Percentiles rank a stretch among this genome's conserved stretches.
Conservation (phyloP, 2,113 vertebrate species). For the Elephas maximus region DNA sequence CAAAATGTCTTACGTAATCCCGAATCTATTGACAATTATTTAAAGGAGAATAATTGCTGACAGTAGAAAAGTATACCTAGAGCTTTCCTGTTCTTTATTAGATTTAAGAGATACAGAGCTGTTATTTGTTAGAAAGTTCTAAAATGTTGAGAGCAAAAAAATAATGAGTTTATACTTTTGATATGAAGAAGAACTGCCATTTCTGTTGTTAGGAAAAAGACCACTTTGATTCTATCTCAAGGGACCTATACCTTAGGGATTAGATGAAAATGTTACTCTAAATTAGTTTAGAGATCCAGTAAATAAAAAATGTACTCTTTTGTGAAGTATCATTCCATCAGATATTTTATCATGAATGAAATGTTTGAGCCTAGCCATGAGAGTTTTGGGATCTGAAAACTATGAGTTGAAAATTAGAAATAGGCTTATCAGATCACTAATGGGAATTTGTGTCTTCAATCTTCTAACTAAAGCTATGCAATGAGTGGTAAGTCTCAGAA, state of each 20-base stretch:
- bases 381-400: neutral
- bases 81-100: neutral
- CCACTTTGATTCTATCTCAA: neutral
- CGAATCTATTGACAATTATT: conserved; percentile 34
- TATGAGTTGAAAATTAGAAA: conserved; percentile 26
- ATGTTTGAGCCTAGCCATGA: neutral
- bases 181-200: neutral
- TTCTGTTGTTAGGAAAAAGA: neutral
- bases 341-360: neutral
- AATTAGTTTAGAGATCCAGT: conserved; percentile 31
- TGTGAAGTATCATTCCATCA: neutral
- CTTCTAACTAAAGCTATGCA: neutral
- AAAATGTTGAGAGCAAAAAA: neutral
- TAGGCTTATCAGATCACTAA: neutral
- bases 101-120: neutral
- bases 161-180: neutral
- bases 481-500: neutral
- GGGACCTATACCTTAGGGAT: neutral
- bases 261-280: neutral
- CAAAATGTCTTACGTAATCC: neutral
- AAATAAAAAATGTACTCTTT: neutral
- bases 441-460: neutral
- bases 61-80: neutral
- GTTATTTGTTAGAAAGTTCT: neutral
- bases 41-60: neutral